Conservation (phyloP, 2,888 invertebrate species). For the Syritta pipiens region DNA sequence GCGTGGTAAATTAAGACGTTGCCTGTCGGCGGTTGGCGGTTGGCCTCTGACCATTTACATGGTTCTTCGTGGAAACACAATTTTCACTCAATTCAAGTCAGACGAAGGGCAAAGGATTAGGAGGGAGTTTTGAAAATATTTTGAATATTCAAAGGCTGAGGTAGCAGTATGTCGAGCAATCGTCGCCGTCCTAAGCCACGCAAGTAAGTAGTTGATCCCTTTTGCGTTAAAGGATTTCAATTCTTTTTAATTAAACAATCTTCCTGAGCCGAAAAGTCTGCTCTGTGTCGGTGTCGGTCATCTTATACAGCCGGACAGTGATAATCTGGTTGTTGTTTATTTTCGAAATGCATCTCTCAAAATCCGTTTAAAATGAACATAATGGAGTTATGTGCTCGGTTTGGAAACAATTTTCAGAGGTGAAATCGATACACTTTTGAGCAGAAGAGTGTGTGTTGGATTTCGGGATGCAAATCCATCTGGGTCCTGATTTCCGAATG, state of each 20-base stretch:
- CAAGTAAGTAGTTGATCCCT: conserved; percentile 65
- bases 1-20: conserved; percentile 49
- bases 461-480: conserved; percentile 55
- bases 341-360: conserved; percentile 44
- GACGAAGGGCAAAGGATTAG: conserved; percentile 46
- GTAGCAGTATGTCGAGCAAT: conserved; percentile 41
- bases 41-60: conserved; percentile 39
- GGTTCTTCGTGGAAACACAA: conserved; percentile 35
- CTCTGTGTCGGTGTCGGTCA: neutral
- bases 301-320: conserved; percentile 6
- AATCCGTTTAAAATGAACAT: conserved; percentile 66
- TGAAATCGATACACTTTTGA: conserved; percentile 65
- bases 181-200: conserved; percentile 38
- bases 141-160: conserved; percentile 46
- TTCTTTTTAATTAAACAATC: conserved; percentile 67
- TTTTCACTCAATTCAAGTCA: conserved; percentile 9
- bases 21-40: conserved; percentile 30
- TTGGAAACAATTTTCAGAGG: conserved; percentile 46
- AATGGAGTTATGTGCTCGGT: conserved; percentile 61
- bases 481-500: conserved; percentile 18
- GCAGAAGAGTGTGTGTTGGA: conserved; percentile 29
- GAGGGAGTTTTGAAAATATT: conserved; percentile 57
- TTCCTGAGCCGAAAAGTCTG: conserved; percentile 26
- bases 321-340: conserved; percentile 59
- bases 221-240: conserved; percentile 69